Base-by-base conservation (phyloP, 2,888 invertebrate genomes). In the Stenotaenia linearis region DNA sequence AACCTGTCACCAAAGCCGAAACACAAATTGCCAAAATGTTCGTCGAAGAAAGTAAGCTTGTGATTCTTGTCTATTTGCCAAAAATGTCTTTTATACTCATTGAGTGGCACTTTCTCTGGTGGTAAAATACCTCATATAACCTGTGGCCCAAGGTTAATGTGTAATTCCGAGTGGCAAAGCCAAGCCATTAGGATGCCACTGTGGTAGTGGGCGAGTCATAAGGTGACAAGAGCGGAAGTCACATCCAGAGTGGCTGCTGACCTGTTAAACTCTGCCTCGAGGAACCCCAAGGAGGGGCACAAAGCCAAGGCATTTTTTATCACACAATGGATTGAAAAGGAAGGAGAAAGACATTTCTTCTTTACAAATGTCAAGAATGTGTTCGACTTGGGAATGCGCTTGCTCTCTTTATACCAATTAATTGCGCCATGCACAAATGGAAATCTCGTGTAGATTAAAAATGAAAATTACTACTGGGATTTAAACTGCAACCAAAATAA, bases 41-140 rank as follows among this genome's bases (percentile, higher is more conserved):
- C 9, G 61, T 23, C 28, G 61, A 25, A 61, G 61, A 61, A 61
- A 61, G 28, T 23, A 23, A 61, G 23, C 61, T 61, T 61, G 61
- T 61, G 61, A 61, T 61, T 61, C 61, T 61, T 61, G 61, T 61
- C 61, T 61, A 61, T 61, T 61, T 61, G 61, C 61, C 61, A 61
- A 61, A 61, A 61, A 61, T 61, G 61, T 61, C 61, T 61, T 61
- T 61, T 61, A 61, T 61, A 61, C 61, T 61, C 61, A 61, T 61
- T 61, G 61, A 61, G 61, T 61, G 61, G 61, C 61, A 61, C 61
- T 61, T 61, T 61, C 61, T 61, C 61, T 61, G 61, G 25, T 61
- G 61, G 61, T 61, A 61, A 61, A 61, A 61, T 61, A 61, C 61
- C 61, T 61, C 61, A 9, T 61, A 61, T 61, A 61, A 61, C 61